phyloP scores from a whole-genome alignment of 2,888 invertebrate species.

The Acleris holmiana region DNA sequence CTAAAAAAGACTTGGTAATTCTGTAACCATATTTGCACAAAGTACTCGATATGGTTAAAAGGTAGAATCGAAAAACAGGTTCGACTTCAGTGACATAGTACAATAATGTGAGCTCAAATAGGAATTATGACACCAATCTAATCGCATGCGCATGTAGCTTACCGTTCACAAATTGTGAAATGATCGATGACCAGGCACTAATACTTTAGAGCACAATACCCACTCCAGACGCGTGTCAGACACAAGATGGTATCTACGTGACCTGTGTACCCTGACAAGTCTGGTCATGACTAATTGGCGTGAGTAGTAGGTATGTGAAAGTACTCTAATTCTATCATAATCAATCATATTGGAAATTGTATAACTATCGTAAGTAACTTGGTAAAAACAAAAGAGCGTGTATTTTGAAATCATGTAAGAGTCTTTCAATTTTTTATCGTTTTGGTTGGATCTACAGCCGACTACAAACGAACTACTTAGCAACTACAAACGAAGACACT shows the following conservation, averaged over 20 bases:
- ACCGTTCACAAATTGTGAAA: slow-evolving; percentile 17
- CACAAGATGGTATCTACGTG: slow-evolving; percentile 13
- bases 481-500: no score
- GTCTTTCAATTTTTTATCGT: no score
- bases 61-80: no score
- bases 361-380: not conserved
- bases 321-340: not conserved
- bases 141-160: not conserved
- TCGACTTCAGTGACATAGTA: no score
- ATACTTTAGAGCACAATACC: not conserved
- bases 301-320: slow-evolving; percentile 18
- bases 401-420: not conserved
- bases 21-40: no score
- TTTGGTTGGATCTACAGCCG: no score
- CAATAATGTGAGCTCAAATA: no score
- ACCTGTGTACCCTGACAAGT: not conserved
- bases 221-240: slow-evolving; percentile 22
- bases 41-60: no score
- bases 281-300: slow-evolving; percentile 26
- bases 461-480: no score
- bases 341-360: slow-evolving; percentile 11
- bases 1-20: no score
- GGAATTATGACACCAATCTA: not conserved
- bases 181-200: not conserved
- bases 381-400: not conserved